Percentiles rank a stretch among this genome's conserved stretches.
Conservation (phyloP, 2,113 vertebrate genomes). For the Ranitomeya variabilis region DNA sequence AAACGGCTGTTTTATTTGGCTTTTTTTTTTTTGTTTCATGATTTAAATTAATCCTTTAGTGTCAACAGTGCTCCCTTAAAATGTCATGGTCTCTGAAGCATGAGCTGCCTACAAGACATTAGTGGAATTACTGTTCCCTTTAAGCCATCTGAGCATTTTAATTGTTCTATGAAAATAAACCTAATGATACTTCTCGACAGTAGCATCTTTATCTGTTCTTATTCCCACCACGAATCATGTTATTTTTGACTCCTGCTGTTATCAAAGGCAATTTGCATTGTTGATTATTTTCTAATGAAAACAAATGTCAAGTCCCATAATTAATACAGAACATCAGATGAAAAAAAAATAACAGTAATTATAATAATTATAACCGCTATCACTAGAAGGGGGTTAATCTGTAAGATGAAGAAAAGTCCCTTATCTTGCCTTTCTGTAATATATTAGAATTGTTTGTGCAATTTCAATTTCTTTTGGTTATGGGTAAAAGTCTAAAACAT, state of each 20-base stretch:
- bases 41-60: slow-evolving; percentile 27
- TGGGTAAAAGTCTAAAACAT: not conserved
- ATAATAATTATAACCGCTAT: slow-evolving; percentile 40
- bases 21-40: not conserved
- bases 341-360: slow-evolving; percentile 26
- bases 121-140: slow-evolving; percentile 27
- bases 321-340: slow-evolving; percentile 22
- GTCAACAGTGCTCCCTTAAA: slow-evolving; percentile 17
- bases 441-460: not conserved
- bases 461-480: not conserved
- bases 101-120: slow-evolving; percentile 33
- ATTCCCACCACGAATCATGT: slow-evolving; percentile 10
- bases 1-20: not conserved
- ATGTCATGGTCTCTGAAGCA: slow-evolving; percentile 28
- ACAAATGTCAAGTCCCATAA: slow-evolving; percentile 38
- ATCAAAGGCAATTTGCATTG: slow-evolving; percentile 39
- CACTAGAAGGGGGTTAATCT: not conserved
- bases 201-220: slow-evolving; percentile 29
- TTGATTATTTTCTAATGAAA: slow-evolving; percentile 49
- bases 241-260: slow-evolving; percentile 43
- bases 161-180: slow-evolving; percentile 34
- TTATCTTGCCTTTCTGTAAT: slow-evolving; percentile 1
- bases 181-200: slow-evolving; percentile 19
- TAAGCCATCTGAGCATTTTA: slow-evolving; percentile 22
- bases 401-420: not conserved